A percentile compares a stretch with the other conserved stretches of the same genome.
phyloP scores from a whole-genome alignment of 2,797 vertebrate genomes.

The Miopithecus talapoin region DNA sequence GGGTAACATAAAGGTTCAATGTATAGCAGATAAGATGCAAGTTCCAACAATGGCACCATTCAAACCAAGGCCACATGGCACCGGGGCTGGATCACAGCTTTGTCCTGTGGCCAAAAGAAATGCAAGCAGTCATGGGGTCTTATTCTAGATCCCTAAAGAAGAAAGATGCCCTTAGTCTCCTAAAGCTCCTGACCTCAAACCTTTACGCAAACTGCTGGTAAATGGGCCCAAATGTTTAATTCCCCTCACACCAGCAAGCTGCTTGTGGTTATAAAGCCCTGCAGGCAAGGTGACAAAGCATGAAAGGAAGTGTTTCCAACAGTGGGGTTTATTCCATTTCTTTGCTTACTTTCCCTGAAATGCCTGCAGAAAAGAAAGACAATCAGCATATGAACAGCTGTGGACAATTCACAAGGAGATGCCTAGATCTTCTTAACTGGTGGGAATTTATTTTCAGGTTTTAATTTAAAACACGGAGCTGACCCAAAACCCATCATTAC shows the following conservation, averaged over 20 bases:
- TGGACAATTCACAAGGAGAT: neutral
- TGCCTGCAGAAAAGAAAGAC: conserved; percentile 55
- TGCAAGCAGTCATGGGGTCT: neutral
- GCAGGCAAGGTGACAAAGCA: neutral
- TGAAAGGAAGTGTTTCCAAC: conserved; percentile 47
- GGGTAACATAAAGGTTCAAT: neutral
- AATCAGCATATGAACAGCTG: conserved; percentile 43
- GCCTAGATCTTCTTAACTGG: conserved; percentile 37
- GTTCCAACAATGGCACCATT: neutral
- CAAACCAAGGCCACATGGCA: neutral
- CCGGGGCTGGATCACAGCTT: neutral
- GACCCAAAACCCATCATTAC: conserved; percentile 46
- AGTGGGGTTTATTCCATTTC: conserved; percentile 61
- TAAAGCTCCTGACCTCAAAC: neutral
- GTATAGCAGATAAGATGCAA: neutral
- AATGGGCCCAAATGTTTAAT: neutral
- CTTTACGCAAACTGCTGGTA: neutral
- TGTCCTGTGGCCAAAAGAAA: neutral
- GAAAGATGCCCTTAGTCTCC: neutral
- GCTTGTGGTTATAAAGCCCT: neutral
- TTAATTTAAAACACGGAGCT: conserved; percentile 57
- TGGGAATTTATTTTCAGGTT: conserved; percentile 64
- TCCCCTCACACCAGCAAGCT: neutral
- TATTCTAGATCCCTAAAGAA: neutral
- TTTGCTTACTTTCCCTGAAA: conserved; percentile 41